Evolutionary conservation across 2,797 vertebrate species (phyloP).

Genomic region (Clarias laeviceps): DNA sequence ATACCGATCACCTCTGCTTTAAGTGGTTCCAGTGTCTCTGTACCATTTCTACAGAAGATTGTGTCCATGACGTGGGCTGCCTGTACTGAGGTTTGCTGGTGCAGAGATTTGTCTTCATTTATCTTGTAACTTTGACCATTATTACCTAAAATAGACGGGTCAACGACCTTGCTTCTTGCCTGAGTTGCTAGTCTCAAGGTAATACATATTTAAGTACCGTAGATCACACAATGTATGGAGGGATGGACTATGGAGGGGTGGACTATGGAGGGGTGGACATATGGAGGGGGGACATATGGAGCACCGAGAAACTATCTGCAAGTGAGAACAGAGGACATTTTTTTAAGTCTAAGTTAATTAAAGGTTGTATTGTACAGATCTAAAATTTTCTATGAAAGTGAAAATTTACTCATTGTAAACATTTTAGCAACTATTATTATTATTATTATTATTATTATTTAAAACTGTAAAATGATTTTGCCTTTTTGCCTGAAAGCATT

Average conservation of each 20-base stretch:
- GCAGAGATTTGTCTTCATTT: not conserved
- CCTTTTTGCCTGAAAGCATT: no score
- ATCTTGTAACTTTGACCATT: constrained; percentile 22
- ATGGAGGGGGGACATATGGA: no score
- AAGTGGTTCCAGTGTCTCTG: constrained; percentile 66
- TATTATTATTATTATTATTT: no score
- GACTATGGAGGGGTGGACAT: not conserved
- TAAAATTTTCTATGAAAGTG: not conserved
- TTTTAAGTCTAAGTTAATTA: not conserved
- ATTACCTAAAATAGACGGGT: not conserved
- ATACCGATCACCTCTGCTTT: constrained; percentile 74
- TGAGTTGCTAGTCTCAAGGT: not conserved
- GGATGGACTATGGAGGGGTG: not conserved
- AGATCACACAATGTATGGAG: not conserved
- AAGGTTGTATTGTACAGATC: not conserved
- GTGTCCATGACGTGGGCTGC: constrained; percentile 33
- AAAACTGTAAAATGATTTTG: not conserved
- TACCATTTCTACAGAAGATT: constrained; percentile 46
- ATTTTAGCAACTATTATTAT: no score
- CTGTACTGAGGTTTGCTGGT: constrained; percentile 3
- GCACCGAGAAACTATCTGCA: not conserved
- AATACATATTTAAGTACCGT: not conserved
- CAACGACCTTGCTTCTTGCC: not conserved
- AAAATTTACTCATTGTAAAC: no score
- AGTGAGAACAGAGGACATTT: not conserved